Conservation (phyloP, 2,888 invertebrate genomes). For the Drosophila picticornis region DNA sequence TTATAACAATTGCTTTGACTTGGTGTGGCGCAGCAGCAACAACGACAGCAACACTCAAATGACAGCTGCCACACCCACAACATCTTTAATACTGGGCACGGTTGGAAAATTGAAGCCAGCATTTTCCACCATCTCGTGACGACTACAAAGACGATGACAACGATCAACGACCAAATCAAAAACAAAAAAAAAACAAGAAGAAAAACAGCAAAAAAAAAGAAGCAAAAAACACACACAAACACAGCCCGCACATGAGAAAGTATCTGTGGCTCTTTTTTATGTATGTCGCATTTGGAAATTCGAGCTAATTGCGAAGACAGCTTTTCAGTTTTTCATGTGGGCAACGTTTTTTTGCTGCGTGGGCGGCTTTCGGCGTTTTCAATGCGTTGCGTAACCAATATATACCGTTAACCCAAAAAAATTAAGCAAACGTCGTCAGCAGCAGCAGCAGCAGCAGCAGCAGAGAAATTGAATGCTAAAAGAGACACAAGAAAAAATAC, state of each 20-base stretch:
- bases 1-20: conserved; percentile 86
- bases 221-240: conserved; percentile 13
- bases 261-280: conserved; percentile 4
- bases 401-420: conserved; percentile 55
- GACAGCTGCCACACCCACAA: conserved; percentile 71
- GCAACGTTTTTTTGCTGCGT: conserved; percentile 26
- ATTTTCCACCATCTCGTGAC: conserved; percentile 82
- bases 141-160: conserved; percentile 34
- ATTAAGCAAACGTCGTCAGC: conserved; percentile 45
- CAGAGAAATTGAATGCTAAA: conserved; percentile 56
- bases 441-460: conserved; percentile 26
- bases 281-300: conserved; percentile 46
- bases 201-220: no score
- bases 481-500: conserved; percentile 30
- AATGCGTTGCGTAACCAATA: conserved; percentile 64
- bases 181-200: no score
- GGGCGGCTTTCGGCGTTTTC: conserved; percentile 38
- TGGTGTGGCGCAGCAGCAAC: conserved; percentile 80
- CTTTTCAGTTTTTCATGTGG: conserved; percentile 39
- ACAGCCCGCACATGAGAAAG: conserved; percentile 46
- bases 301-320: conserved; percentile 63
- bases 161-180: conserved; percentile 36
- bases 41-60: conserved; percentile 43
- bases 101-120: conserved; percentile 80
- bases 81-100: conserved; percentile 73